These are phyloP conservation scores for Zoanthus sociatus DNA, from an alignment of 92 coral and sea anemone genomes.

Conservation along the genomic window DNA sequence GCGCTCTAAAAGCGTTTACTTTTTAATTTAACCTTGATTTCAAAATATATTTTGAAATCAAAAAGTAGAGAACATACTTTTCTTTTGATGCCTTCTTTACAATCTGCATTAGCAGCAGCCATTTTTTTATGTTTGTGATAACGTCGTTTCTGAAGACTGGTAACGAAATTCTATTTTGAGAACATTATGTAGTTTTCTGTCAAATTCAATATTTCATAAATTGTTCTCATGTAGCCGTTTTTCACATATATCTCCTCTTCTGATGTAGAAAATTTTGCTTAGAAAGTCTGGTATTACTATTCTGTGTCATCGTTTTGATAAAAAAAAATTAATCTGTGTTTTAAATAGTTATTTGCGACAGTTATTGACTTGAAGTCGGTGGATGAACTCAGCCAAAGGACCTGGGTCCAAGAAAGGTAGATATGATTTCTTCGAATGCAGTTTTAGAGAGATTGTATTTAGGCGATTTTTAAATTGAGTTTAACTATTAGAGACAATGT, in stretches of 20 bases:
- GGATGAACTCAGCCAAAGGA: neutral
- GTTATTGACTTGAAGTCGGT: slow-evolving; percentile 26
- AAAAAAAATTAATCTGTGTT: neutral
- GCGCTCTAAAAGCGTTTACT: neutral
- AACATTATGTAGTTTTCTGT: neutral
- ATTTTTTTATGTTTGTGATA: slow-evolving; percentile 19
- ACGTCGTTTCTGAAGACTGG: slow-evolving; percentile 26
- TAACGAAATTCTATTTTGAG: slow-evolving; percentile 23
- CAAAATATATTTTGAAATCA: neutral
- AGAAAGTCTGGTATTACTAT: too few relatives aligned
- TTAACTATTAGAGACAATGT: neutral
- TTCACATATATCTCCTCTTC: too few relatives aligned
- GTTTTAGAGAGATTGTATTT: neutral
- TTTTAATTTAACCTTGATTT: neutral
- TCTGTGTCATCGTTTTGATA: too few relatives aligned
- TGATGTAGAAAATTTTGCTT: too few relatives aligned
- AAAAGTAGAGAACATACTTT: slow-evolving; percentile 10
- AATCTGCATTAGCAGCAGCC: slow-evolving; percentile 37
- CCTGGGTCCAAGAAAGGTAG: slow-evolving; percentile 23
- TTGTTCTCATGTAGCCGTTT: too few relatives aligned
- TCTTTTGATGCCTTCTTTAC: slow-evolving; percentile 15
- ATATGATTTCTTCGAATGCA: slow-evolving; percentile 3
- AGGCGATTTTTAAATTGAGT: neutral
- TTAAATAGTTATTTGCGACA: neutral
- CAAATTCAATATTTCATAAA: neutral